Conservation (phyloP, 35 echinoderm and acorn worm species). For the Ophiothrix spiculata region DNA sequence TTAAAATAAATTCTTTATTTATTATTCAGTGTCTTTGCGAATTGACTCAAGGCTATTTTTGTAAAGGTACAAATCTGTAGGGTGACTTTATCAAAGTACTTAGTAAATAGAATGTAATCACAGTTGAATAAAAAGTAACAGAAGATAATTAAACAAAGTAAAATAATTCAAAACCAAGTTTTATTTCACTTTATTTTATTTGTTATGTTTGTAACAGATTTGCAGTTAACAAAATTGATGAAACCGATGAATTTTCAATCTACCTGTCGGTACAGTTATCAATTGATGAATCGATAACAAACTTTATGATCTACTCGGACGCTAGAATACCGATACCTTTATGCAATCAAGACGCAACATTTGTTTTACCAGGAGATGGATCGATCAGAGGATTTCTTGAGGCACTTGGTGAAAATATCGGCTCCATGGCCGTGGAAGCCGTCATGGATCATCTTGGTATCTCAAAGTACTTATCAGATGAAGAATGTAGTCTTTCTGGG, state of each 20-base stretch:
- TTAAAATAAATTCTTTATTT: too few species aligned
- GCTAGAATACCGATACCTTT: background rate
- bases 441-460: conserved; percentile 24
- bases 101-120: too few species aligned
- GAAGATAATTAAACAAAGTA: too few species aligned
- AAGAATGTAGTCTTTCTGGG: too few species aligned
- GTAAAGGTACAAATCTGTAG: too few species aligned
- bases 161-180: too few species aligned
- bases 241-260: background rate
- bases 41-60: too few species aligned
- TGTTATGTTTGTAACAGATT: conserved; percentile 5
- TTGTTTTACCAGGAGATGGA: background rate
- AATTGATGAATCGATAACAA: background rate
- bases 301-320: background rate
- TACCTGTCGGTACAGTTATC: background rate
- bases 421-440: background rate
- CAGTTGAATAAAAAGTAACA: too few species aligned
- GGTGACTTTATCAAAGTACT: too few species aligned
- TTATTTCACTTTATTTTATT: too few species aligned
- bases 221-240: conserved; percentile 30
- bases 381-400: background rate
- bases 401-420: conserved; percentile 16
- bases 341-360: background rate
- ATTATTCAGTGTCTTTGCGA: too few species aligned
- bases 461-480: too few species aligned